phyloP scores from a whole-genome alignment of 2,888 invertebrate species.

The Onchidella celtica region DNA sequence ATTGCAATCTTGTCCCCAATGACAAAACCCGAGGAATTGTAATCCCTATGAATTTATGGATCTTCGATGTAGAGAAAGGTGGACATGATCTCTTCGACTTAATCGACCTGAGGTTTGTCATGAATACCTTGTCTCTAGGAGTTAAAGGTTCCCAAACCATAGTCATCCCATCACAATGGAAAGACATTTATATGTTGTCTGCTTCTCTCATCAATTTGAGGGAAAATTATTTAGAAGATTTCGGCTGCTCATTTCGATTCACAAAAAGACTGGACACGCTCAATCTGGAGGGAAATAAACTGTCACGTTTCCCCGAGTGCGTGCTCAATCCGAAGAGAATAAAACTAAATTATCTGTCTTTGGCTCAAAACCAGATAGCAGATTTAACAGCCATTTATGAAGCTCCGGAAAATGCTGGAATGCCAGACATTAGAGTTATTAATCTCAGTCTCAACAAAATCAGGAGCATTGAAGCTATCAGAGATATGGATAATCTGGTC shows the following conservation, averaged over 20 bases:
- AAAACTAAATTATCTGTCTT: constrained; percentile 28
- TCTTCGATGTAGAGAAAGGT: constrained; percentile 13
- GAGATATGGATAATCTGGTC: neutral
- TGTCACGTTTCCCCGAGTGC: constrained; percentile 38
- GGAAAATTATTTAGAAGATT: constrained; percentile 20
- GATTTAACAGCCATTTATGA: constrained; percentile 23
- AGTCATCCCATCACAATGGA: constrained; percentile 21
- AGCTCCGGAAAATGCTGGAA: neutral
- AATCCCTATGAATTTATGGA: constrained; percentile 49
- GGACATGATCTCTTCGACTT: constrained; percentile 15
- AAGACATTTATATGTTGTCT: constrained; percentile 30
- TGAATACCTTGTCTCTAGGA: constrained; percentile 30
- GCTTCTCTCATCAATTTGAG: constrained; percentile 11
- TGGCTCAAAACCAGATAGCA: constrained; percentile 21
- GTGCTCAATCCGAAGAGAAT: neutral
- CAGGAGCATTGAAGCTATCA: neutral
- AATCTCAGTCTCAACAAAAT: constrained; percentile 45
- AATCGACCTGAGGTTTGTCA: constrained; percentile 22
- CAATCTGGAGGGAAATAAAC: constrained; percentile 32
- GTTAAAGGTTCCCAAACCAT: neutral
- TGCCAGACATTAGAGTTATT: constrained; percentile 21
- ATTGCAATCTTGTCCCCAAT: constrained; percentile 26
- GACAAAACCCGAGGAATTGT: neutral
- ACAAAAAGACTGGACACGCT: constrained; percentile 34
- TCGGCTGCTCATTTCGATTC: constrained; percentile 26